These are phyloP conservation scores for Delichon dasypus DNA, from an alignment of 2,797 vertebrate genomes.

Conservation along the genomic window DNA sequence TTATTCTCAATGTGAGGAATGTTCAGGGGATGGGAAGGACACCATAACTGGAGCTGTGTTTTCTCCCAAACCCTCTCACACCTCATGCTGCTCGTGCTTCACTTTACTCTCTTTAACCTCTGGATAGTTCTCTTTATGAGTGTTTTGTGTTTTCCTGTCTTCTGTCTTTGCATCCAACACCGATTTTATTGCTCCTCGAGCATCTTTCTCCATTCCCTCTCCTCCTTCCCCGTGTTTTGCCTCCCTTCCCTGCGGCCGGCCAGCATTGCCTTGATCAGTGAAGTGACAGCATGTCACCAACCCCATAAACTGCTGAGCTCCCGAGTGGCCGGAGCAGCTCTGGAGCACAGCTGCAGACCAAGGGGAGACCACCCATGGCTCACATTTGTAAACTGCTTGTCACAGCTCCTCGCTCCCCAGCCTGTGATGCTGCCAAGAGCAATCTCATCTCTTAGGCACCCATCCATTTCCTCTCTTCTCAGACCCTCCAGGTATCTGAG, in stretches of 20 bases:
- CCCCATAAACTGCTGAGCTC: neutral
- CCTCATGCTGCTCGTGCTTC: neutral
- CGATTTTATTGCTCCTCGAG: neutral
- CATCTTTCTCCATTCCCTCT: neutral
- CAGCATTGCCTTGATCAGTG: neutral
- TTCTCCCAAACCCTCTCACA: neutral
- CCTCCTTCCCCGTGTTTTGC: neutral
- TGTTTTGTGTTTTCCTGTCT: neutral
- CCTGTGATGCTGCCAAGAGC: constrained; percentile 37
- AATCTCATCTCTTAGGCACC: constrained; percentile 29
- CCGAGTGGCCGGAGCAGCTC: neutral
- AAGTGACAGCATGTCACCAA: neutral
- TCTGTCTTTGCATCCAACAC: neutral
- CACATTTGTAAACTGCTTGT: neutral
- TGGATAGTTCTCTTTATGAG: neutral
- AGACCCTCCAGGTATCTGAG: neutral
- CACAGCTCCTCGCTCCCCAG: neutral
- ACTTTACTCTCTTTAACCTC: neutral
- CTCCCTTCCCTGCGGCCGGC: neutral
- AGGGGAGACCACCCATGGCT: neutral
- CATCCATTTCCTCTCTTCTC: neutral
- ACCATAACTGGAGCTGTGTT: neutral
- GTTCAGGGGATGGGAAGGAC: neutral
- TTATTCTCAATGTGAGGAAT: neutral
- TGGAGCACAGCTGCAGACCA: constrained; percentile 21